A percentile compares a stretch with the other conserved stretches of the same genome.
These are phyloP conservation scores for Drosophila dunni DNA, from an alignment of 1,140 invertebrate genomes.

Conservation along the genomic window DNA sequence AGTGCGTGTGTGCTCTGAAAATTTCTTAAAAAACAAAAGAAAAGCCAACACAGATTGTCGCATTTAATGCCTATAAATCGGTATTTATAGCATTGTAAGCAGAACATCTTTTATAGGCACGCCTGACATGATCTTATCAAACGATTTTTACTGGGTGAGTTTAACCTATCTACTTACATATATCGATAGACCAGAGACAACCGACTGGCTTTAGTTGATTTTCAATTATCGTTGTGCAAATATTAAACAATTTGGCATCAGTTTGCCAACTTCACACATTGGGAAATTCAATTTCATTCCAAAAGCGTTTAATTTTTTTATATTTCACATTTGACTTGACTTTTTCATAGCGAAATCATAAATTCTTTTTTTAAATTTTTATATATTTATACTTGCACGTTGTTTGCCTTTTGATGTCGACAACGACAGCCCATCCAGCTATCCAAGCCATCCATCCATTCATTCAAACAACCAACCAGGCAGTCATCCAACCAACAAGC, in stretches of 20 bases:
- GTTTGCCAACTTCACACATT: constrained; percentile 50
- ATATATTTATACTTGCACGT: constrained; percentile 23
- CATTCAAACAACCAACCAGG: constrained; percentile 35
- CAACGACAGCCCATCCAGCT: constrained; percentile 35
- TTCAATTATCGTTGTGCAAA: constrained; percentile 68
- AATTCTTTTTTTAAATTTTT: constrained; percentile 41
- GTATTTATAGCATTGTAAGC: constrained; percentile 51
- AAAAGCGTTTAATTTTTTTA: neutral
- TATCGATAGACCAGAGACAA: neutral
- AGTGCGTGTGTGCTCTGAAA: neutral
- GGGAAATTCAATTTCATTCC: constrained; percentile 64
- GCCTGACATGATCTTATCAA: constrained; percentile 64
- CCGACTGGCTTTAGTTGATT: constrained; percentile 52
- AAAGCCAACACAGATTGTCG: constrained; percentile 25
- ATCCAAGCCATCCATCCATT: constrained; percentile 40
- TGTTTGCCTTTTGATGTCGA: constrained; percentile 72
- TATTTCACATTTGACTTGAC: constrained; percentile 65
- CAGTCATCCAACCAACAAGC: constrained; percentile 57
- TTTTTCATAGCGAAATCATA: constrained; percentile 59
- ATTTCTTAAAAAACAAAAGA: constrained; percentile 40
- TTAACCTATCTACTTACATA: neutral
- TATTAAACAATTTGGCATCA: constrained; percentile 52
- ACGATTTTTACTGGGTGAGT: constrained; percentile 71
- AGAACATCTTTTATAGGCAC: constrained; percentile 39
- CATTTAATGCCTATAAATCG: constrained; percentile 39